Conservation (phyloP, 2,888 invertebrate genomes). For the Pseudococcus longispinus region DNA sequence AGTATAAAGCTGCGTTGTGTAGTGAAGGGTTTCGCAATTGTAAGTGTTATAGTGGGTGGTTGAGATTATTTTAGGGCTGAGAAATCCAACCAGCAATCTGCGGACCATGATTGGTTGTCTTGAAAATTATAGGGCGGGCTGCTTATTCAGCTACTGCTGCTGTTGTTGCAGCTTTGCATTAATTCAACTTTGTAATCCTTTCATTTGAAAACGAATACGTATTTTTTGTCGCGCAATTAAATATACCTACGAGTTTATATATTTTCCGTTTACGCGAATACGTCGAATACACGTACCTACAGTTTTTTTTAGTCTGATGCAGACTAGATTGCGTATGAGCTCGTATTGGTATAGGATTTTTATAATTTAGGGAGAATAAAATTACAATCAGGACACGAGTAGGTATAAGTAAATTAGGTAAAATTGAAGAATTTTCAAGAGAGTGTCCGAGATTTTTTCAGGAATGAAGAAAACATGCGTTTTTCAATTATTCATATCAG, state of each 20-base stretch:
- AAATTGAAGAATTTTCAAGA: no score
- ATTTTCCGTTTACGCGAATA: no score
- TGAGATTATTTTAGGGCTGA: slow-evolving; percentile 56
- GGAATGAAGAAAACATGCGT: no score
- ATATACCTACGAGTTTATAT: neutral
- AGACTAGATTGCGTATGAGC: no score
- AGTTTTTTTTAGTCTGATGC: no score
- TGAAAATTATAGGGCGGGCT: slow-evolving; percentile 54
- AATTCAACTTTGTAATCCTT: slow-evolving; percentile 20
- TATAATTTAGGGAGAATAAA: no score
- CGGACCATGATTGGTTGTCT: slow-evolving; percentile 55
- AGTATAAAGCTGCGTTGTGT: slow-evolving; percentile 37
- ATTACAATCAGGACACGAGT: no score
- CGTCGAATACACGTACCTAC: no score
- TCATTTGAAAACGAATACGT: slow-evolving; percentile 31
- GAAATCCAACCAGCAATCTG: slow-evolving; percentile 56
- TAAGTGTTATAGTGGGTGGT: slow-evolving; percentile 55
- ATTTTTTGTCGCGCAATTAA: slow-evolving; percentile 15
- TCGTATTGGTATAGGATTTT: no score
- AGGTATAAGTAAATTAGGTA: no score
- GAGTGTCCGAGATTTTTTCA: no score
- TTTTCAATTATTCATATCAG: no score
- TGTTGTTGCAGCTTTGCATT: slow-evolving; percentile 19
- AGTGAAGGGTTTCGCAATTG: slow-evolving; percentile 26
- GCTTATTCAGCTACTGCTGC: slow-evolving; percentile 46